Percentiles rank a stretch among this genome's conserved stretches.
Evolutionary conservation across 2,888 invertebrate species (phyloP).

Genomic region (Oligia strigilis): DNA sequence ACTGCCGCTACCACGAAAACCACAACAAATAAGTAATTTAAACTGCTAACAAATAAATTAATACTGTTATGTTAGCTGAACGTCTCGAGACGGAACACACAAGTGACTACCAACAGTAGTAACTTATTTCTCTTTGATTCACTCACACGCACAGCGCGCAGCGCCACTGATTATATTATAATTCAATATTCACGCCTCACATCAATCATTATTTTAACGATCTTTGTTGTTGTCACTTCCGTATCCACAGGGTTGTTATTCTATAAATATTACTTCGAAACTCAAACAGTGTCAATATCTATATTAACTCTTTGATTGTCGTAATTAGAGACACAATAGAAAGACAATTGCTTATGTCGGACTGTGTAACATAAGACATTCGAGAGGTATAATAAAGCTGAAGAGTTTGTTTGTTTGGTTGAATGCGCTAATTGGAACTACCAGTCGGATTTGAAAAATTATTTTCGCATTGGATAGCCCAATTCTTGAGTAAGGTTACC

Average conservation of each 20-base stretch:
- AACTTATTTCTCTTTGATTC: constrained; percentile 45
- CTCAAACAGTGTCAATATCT: not conserved
- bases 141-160: constrained; percentile 30
- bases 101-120: constrained; percentile 2
- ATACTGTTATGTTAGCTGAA: constrained; percentile 52
- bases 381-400: too few species aligned
- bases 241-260: not conserved
- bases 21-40: not conserved
- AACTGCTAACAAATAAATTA: constrained; percentile 54
- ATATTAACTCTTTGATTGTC: too few species aligned
- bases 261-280: not conserved
- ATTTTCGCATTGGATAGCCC: too few species aligned
- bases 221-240: constrained; percentile 14
- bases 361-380: too few species aligned
- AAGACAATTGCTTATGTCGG: too few species aligned
- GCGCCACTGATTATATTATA: constrained; percentile 20
- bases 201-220: constrained; percentile 35
- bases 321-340: too few species aligned
- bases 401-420: too few species aligned
- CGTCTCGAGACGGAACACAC: constrained; percentile 36
- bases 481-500: too few species aligned
- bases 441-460: too few species aligned
- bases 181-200: constrained; percentile 21
- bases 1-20: constrained; percentile 35
- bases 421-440: too few species aligned